These are phyloP conservation scores for Cynopterus brachyotis DNA, from an alignment of 2,113 vertebrate genomes.

Conservation along the genomic window DNA sequence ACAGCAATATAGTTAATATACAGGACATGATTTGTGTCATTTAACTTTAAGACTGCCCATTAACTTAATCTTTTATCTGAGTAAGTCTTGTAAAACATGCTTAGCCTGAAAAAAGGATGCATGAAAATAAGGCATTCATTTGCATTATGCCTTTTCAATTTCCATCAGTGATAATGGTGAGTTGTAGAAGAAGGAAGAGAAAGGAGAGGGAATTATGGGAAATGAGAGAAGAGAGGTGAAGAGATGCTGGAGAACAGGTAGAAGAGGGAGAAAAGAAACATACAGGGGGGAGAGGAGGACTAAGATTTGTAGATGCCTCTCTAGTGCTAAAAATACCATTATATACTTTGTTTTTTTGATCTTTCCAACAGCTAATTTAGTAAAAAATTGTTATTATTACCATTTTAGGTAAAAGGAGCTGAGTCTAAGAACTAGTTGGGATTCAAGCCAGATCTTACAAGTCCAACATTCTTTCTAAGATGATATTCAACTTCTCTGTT, in stretches of 20 bases:
- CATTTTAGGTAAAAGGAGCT: slow-evolving; percentile 52
- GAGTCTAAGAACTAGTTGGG: slow-evolving; percentile 43
- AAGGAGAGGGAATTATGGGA: background rate
- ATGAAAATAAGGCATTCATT: background rate
- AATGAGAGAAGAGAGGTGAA: background rate
- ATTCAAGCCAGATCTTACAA: slow-evolving; percentile 30
- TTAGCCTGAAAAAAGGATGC: background rate
- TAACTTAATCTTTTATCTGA: slow-evolving; percentile 38
- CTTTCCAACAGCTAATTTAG: slow-evolving; percentile 9
- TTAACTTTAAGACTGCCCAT: slow-evolving; percentile 35
- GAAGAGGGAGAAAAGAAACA: background rate
- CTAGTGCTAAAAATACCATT: background rate
- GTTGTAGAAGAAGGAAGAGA: background rate
- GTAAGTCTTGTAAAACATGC: background rate
- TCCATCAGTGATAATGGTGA: background rate
- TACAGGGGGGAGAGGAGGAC: background rate
- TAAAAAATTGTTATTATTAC: slow-evolving; percentile 29
- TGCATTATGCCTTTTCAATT: background rate
- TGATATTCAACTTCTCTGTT: slow-evolving; percentile 15
- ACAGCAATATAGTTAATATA: background rate
- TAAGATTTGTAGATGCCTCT: background rate
- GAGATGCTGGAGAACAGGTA: background rate
- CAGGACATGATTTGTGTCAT: background rate
- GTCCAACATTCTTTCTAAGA: slow-evolving; percentile 55
- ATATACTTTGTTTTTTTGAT: slow-evolving; percentile 24